Evolutionary conservation across 2,797 vertebrate species (phyloP), one percentile per base, ranked within the genome.

Genomic region (Micropoecilia bifurca): DNA sequence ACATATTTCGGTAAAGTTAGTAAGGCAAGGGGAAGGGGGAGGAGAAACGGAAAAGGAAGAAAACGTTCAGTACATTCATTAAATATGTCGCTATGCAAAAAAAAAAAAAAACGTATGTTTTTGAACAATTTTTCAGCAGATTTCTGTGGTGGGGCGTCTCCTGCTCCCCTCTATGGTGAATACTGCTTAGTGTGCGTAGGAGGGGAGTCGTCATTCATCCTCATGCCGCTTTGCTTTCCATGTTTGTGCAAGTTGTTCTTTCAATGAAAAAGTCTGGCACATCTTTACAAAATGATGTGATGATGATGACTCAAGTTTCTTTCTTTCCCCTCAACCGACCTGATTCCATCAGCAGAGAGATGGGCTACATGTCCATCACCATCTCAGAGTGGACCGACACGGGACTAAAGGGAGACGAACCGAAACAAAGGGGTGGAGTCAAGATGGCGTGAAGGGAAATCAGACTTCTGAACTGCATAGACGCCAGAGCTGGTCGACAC

Each of bases 1-100:
- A 16, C n/a, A 4, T 12, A 69, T 0, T 77, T 57, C 73, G 73
- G 2, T n/a, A 74, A 61, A 73, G 25, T 39, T n/a, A 72, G 75
- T 28, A 4, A 30, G 12, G 53, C 20, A 16, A 5, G 22, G 43
- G 71, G 7, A 2, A 13, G 55, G 8, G 33, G 59, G 14, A 2
- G 18, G 33, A 22, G 50, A 3, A 25, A 66, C 47, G 6, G 18
- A 39, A n/a, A 41, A 61, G 2, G 53, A 30, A 74, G 18, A 66
- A 50, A 75, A 78, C 55, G 81, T 25, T 33, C 68, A 59, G 68
- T 89, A 92, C 91, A 92, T 92, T 94, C 90, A 83, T 74, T 30
- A 74, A 66, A 61, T 66, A 10, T 69, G 80, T 55, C 1, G 18
- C 79, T 69, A n/a, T 16, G 69, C 48, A 73, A 22, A 61, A 41